These are phyloP conservation scores for Equus przewalskii DNA, from an alignment of 2,113 vertebrate genomes.

Conservation along the genomic window DNA sequence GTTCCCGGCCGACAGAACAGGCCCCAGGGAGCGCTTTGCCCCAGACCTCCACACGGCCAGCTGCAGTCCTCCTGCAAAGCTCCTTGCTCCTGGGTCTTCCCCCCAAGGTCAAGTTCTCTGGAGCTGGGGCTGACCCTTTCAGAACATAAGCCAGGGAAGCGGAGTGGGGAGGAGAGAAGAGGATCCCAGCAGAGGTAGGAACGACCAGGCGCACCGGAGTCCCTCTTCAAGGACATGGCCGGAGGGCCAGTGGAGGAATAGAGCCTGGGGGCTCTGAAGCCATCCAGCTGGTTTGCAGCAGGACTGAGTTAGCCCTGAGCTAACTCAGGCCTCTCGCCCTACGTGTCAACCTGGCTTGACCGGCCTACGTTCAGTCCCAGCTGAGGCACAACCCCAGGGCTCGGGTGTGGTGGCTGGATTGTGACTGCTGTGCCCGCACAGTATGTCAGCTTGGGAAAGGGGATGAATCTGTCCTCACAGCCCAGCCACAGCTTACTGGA, in stretches of 20 bases:
- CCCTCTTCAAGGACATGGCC: slow-evolving; percentile 66
- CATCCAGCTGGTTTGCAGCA: background rate
- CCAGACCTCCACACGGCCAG: slow-evolving; percentile 72
- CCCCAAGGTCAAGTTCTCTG: slow-evolving; percentile 61
- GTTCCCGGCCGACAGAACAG: slow-evolving; percentile 74
- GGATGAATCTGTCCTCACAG: background rate
- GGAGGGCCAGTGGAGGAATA: background rate
- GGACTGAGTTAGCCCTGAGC: background rate
- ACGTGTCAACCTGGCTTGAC: background rate
- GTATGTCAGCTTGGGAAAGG: background rate
- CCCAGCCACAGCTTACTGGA: background rate
- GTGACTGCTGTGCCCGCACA: rapidly evolving
- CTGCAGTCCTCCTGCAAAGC: background rate
- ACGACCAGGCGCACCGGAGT: rapidly evolving
- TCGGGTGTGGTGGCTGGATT: background rate
- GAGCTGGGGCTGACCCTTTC: slow-evolving; percentile 16
- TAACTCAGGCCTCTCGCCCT: background rate
- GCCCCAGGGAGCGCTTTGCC: slow-evolving; percentile 82
- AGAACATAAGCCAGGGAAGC: background rate
- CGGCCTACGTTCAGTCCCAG: background rate
- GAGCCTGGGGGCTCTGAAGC: background rate
- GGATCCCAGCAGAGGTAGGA: background rate
- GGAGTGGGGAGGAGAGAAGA: background rate
- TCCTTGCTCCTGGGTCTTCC: background rate
- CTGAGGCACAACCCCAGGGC: background rate